A percentile compares a stretch with the other conserved stretches of the same genome.
Conservation (phyloP, 2,797 vertebrate species). For the Gymnothorax javanicus region DNA sequence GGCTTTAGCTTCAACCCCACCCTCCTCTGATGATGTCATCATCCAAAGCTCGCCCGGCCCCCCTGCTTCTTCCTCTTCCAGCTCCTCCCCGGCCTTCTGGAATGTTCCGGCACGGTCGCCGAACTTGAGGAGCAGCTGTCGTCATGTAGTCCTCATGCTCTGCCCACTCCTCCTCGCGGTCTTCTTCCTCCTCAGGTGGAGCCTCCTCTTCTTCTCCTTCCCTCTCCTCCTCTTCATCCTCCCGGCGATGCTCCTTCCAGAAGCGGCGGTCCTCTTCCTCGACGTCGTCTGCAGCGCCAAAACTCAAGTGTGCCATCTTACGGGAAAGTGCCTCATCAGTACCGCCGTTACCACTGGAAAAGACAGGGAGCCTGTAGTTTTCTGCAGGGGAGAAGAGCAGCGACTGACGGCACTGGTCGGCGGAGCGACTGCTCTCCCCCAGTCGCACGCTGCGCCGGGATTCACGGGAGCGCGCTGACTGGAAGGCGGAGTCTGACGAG, state of each 20-base stretch:
- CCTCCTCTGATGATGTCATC: slow-evolving; percentile 63
- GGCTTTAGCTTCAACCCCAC: slow-evolving; percentile 75
- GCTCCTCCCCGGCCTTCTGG: slow-evolving; percentile 52
- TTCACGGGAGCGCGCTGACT: slow-evolving; percentile 93
- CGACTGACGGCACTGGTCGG: slow-evolving; percentile 94
- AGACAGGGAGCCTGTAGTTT: slow-evolving; percentile 90
- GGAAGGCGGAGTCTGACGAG: slow-evolving; percentile 95
- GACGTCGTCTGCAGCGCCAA: slow-evolving; percentile 55
- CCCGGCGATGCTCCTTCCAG: slow-evolving; percentile 85
- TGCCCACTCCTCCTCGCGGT: slow-evolving; percentile 95
- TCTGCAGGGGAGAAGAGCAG: slow-evolving; percentile 89
- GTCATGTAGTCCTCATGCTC: slow-evolving; percentile 99
- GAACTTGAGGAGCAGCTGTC: slow-evolving; percentile 92
- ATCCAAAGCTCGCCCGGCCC: slow-evolving; percentile 85
- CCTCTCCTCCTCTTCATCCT: slow-evolving; percentile 72
- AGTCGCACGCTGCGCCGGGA: slow-evolving; percentile 89
- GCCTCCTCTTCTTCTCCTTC: slow-evolving; percentile 88
- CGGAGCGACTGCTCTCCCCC: slow-evolving; percentile 93
- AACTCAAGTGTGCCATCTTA: slow-evolving; percentile 85
- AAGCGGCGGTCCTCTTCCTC: slow-evolving; percentile 74
- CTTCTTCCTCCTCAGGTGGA: slow-evolving; percentile 50
- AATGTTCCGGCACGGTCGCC: slow-evolving; percentile 86
- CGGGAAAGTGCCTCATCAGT: slow-evolving; percentile 85
- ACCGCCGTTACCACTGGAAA: slow-evolving; percentile 68
- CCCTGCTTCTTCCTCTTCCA: slow-evolving; percentile 63